Conservation (phyloP, 2,888 invertebrate genomes). For the Eupithecia pulchellata region DNA sequence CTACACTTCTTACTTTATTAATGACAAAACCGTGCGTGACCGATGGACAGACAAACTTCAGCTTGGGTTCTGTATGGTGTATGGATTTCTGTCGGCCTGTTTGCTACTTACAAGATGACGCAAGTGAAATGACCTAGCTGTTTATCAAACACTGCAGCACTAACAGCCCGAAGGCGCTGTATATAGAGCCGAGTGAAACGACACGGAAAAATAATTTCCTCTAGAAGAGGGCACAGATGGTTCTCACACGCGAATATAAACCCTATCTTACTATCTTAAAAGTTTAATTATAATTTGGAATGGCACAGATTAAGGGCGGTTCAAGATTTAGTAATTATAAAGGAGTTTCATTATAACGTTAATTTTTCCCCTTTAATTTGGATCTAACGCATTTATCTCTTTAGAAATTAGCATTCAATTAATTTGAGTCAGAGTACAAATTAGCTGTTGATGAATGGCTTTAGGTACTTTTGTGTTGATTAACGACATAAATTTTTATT, state of each 20-base stretch:
- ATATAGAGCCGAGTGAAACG: constrained; percentile 51
- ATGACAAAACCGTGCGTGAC: no score
- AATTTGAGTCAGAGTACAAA: background rate
- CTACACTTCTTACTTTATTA: no score
- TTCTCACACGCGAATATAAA: constrained; percentile 24
- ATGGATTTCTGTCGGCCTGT: no score
- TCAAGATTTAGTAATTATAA: constrained; percentile 37
- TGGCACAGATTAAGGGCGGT: constrained; percentile 1
- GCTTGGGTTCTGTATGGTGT: no score
- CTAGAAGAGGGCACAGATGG: constrained; percentile 39
- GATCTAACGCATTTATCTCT: background rate
- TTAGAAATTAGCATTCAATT: background rate
- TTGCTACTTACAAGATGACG: background rate
- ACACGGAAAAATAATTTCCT: constrained; percentile 64
- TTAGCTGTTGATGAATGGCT: background rate
- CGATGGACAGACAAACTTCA: no score
- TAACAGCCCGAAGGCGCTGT: constrained; percentile 32
- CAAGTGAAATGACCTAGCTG: background rate
- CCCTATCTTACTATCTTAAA: constrained; percentile 1
- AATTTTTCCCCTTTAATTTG: constrained; percentile 25
- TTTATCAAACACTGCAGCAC: constrained; percentile 16
- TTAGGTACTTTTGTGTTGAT: no score
- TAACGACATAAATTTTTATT: no score
- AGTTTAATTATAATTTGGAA: constrained; percentile 20
- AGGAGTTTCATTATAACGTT: constrained; percentile 29